phyloP scores from a whole-genome alignment of 2,888 invertebrate genomes.

The Amblyjoppa proteus region DNA sequence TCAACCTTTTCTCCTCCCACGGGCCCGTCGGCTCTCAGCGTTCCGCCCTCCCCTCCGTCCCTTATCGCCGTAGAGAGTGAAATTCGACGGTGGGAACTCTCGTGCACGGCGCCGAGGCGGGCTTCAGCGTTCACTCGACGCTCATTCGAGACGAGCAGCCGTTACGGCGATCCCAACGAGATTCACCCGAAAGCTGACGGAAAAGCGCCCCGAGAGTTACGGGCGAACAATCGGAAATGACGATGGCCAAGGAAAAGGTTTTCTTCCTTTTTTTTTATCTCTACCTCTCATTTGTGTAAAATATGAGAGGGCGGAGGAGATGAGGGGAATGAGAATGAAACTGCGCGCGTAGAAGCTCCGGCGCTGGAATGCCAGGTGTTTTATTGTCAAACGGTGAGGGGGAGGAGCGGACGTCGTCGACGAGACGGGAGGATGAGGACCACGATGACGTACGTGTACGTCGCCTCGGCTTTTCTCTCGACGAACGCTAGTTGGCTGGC shows the following conservation, averaged over 20 bases:
- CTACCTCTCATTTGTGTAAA: slow-evolving; percentile 51
- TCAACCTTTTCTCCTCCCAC: slow-evolving; percentile 27
- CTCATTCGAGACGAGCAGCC: slow-evolving; percentile 8
- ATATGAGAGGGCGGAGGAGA: slow-evolving; percentile 11
- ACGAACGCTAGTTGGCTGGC: slow-evolving; percentile 51
- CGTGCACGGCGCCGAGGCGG: not conserved
- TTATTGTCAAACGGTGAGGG: slow-evolving; percentile 52
- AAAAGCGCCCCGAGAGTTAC: slow-evolving; percentile 40
- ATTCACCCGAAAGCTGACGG: not conserved
- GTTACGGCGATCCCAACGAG: not conserved
- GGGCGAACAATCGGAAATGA: slow-evolving; percentile 47
- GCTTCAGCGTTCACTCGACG: not conserved
- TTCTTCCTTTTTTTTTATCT: slow-evolving; percentile 19
- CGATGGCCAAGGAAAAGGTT: not conserved
- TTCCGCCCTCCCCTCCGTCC: too few species aligned
- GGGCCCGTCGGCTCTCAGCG: not conserved
- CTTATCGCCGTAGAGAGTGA: slow-evolving; percentile 4
- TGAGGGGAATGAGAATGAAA: slow-evolving; percentile 40
- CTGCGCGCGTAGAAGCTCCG: slow-evolving; percentile 35
- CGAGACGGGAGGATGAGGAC: slow-evolving; percentile 47
- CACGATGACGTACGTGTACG: slow-evolving; percentile 65
- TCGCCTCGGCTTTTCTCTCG: slow-evolving; percentile 41
- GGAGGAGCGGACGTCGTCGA: slow-evolving; percentile 32
- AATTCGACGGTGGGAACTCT: slow-evolving; percentile 17
- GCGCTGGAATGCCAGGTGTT: slow-evolving; percentile 39